Conservation (phyloP, 2,888 invertebrate genomes). For the Cinara cedri region DNA sequence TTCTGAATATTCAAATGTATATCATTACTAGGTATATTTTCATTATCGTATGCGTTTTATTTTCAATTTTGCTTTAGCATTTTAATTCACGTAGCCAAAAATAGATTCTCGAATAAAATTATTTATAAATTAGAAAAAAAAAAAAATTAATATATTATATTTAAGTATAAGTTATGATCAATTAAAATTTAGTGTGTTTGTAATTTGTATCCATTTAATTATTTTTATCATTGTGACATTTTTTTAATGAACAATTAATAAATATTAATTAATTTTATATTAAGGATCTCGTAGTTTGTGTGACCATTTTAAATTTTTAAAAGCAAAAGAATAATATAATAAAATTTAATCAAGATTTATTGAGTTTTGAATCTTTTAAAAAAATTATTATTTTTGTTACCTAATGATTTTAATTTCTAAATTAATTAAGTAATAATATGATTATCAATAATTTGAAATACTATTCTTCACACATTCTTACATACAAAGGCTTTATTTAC, state of each 20-base stretch:
- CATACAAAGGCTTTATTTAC: too few relatives aligned
- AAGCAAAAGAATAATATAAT: background rate
- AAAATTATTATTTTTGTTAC: background rate
- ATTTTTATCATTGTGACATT: too few relatives aligned
- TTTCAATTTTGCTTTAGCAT: background rate
- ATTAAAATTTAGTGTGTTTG: background rate
- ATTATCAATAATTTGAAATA: background rate
- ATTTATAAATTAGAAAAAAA: background rate
- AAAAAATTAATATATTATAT: background rate
- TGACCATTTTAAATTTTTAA: background rate
- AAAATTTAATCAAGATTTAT: background rate
- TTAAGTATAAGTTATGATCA: background rate
- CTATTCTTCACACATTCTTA: background rate
- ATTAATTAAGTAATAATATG: constrained; percentile 29
- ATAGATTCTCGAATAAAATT: background rate
- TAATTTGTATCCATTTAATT: too few relatives aligned
- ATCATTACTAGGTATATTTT: constrained; percentile 39
- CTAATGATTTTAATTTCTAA: constrained; percentile 26
- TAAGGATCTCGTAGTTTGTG: background rate
- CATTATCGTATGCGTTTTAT: too few relatives aligned
- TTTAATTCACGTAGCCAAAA: background rate
- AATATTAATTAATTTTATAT: background rate
- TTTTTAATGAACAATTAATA: background rate
- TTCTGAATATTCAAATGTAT: constrained; percentile 35
- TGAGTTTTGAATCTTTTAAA: background rate